Percentiles rank a stretch among this genome's conserved stretches.
Conservation (phyloP, 2,888 invertebrate genomes). For the Notocelia uddmanniana region DNA sequence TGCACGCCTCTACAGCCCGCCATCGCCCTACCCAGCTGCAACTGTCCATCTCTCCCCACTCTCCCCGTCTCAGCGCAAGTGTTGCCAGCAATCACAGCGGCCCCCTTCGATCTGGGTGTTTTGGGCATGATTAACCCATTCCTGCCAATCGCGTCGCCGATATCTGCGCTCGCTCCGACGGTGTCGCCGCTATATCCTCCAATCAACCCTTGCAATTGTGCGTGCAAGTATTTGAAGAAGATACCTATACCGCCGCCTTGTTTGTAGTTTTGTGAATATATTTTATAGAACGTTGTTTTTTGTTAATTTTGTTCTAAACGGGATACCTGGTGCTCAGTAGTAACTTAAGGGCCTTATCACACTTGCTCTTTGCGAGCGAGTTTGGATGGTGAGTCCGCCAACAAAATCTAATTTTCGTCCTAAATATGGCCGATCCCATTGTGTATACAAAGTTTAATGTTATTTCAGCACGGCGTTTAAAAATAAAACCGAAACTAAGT, state of each 20-base stretch:
- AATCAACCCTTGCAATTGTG: slow-evolving; percentile 54
- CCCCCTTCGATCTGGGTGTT: slow-evolving; percentile 6
- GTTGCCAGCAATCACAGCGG: neutral
- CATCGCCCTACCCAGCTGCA: slow-evolving; percentile 18
- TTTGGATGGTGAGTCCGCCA: too few relatives aligned
- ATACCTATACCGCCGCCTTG: slow-evolving; percentile 72
- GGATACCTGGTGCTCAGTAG: too few relatives aligned
- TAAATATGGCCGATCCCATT: too few relatives aligned
- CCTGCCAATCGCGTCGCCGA: slow-evolving; percentile 64
- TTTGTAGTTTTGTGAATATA: slow-evolving; percentile 52
- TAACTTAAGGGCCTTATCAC: too few relatives aligned
- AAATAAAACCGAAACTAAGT: too few relatives aligned
- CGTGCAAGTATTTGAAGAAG: slow-evolving; percentile 65
- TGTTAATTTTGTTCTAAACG: too few relatives aligned
- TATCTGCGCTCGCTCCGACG: slow-evolving; percentile 59
- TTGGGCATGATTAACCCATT: slow-evolving; percentile 56
- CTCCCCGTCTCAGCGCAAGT: slow-evolving; percentile 19
- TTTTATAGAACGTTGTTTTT: neutral
- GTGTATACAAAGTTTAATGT: too few relatives aligned
- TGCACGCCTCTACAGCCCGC: neutral
- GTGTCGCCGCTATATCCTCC: slow-evolving; percentile 57
- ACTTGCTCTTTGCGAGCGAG: too few relatives aligned
- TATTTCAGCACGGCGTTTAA: too few relatives aligned
- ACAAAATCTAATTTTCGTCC: too few relatives aligned
- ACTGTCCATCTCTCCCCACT: slow-evolving; percentile 19